These are phyloP conservation scores for Acanthosepion pharaonis DNA, from an alignment of 2,888 invertebrate genomes.

Conservation along the genomic window DNA sequence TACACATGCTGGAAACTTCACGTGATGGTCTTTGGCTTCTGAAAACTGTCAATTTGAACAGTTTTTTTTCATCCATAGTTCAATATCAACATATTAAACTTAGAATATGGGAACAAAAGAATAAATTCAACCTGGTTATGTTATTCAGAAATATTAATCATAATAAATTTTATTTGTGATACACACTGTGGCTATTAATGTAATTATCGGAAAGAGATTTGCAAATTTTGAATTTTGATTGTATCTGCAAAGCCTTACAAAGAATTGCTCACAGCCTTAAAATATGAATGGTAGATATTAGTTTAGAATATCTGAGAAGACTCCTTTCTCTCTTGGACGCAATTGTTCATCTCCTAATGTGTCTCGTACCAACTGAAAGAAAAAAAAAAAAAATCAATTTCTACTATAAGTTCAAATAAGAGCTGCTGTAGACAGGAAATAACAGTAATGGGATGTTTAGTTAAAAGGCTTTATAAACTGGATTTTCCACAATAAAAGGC, in stretches of 20 bases:
- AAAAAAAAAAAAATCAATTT: conserved; percentile 44
- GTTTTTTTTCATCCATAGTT: not conserved
- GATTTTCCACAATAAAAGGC: too few species aligned
- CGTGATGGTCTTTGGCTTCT: too few species aligned
- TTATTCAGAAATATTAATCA: not conserved
- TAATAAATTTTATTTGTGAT: not conserved
- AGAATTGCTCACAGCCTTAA: not conserved
- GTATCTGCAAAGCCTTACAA: not conserved
- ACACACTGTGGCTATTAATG: not conserved
- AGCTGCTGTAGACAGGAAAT: not conserved
- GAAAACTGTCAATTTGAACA: not conserved
- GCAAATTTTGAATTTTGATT: not conserved
- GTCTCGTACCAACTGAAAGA: conserved; percentile 67
- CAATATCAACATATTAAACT: not conserved
- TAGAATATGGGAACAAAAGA: not conserved
- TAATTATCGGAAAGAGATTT: not conserved
- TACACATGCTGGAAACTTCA: not conserved
- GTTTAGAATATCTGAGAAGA: conserved; percentile 64
- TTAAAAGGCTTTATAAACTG: too few species aligned
- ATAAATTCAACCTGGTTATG: not conserved
- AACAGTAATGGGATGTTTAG: too few species aligned
- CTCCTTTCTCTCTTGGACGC: conserved; percentile 61
- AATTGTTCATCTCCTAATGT: conserved; percentile 70
- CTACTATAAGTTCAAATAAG: not conserved
- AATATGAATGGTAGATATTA: not conserved